A percentile compares a stretch with the other conserved stretches of the same genome.
These are phyloP conservation scores for Cotesia typhae DNA, from an alignment of 1,140 invertebrate species.

Conservation along the genomic window DNA sequence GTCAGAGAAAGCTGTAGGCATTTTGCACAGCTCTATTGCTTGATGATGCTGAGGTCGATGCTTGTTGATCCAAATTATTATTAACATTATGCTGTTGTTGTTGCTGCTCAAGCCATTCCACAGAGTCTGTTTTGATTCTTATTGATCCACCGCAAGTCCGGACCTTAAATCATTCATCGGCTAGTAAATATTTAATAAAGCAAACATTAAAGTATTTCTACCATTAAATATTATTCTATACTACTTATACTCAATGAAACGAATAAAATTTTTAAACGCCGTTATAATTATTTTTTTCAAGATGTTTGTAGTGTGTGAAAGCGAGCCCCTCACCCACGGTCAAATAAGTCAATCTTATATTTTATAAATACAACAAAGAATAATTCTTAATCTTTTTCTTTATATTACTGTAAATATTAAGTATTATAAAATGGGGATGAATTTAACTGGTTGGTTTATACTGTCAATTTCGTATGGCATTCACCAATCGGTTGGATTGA, in stretches of 20 bases:
- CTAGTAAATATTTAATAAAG: neutral
- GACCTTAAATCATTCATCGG: constrained; percentile 52
- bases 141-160: constrained; percentile 75
- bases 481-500: no score
- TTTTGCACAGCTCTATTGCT: constrained; percentile 75
- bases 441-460: neutral
- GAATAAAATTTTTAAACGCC: neutral
- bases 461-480: no score
- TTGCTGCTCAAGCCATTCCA: constrained; percentile 71
- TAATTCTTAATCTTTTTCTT: neutral
- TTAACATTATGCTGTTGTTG: constrained; percentile 41
- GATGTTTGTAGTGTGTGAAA: constrained; percentile 35
- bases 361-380: neutral
- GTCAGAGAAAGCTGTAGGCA: constrained; percentile 78
- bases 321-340: constrained; percentile 44
- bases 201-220: neutral
- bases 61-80: constrained; percentile 56
- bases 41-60: constrained; percentile 58
- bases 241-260: neutral
- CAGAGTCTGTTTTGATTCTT: constrained; percentile 71
- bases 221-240: neutral
- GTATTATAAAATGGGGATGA: neutral
- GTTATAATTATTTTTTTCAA: neutral
- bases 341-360: constrained; percentile 17
- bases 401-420: neutral